Percentiles rank a stretch among this genome's conserved stretches.
Conservation (phyloP, 2,113 vertebrate species). For the Cynocephalus volans region DNA sequence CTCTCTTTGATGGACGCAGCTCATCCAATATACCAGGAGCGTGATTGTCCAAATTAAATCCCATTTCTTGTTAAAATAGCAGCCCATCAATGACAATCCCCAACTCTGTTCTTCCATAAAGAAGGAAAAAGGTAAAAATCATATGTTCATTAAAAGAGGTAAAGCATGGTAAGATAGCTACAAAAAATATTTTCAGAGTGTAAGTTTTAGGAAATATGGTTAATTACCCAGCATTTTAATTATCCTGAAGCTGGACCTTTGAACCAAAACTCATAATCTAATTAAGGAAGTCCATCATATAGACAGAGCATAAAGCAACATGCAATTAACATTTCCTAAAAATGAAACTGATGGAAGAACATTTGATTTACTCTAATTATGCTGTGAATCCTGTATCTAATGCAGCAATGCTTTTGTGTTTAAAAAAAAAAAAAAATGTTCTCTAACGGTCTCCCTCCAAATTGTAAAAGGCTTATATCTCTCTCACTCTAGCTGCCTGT, state of each 20-base stretch:
- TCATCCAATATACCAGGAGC: slow-evolving; percentile 31
- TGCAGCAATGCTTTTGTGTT: slow-evolving; percentile 51
- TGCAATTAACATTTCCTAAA: slow-evolving; percentile 85
- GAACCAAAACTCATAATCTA: slow-evolving; percentile 80
- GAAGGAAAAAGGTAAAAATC: slow-evolving; percentile 49
- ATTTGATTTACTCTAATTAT: slow-evolving; percentile 80
- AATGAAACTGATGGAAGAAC: slow-evolving; percentile 71
- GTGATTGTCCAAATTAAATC: slow-evolving; percentile 77
- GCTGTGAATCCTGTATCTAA: slow-evolving; percentile 75
- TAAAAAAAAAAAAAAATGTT: slow-evolving; percentile 36
- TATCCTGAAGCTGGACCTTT: slow-evolving; percentile 78
- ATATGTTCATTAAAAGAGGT: slow-evolving; percentile 19
- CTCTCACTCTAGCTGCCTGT: not conserved
- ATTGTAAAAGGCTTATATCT: not conserved
- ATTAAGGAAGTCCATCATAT: slow-evolving; percentile 84
- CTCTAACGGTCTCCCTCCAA: slow-evolving; percentile 74
- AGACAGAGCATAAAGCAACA: slow-evolving; percentile 72
- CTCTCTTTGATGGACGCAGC: slow-evolving; percentile 65
- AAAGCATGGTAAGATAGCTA: not conserved
- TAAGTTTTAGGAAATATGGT: slow-evolving; percentile 70
- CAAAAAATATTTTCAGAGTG: slow-evolving; percentile 52
- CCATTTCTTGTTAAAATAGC: slow-evolving; percentile 72
- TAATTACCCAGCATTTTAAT: slow-evolving; percentile 81
- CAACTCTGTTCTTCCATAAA: slow-evolving; percentile 47
- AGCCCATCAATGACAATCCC: slow-evolving; percentile 52